Percentiles rank a stretch among this genome's conserved stretches.
Conservation (phyloP, 2,113 vertebrate species). For the Uria lomvia region DNA sequence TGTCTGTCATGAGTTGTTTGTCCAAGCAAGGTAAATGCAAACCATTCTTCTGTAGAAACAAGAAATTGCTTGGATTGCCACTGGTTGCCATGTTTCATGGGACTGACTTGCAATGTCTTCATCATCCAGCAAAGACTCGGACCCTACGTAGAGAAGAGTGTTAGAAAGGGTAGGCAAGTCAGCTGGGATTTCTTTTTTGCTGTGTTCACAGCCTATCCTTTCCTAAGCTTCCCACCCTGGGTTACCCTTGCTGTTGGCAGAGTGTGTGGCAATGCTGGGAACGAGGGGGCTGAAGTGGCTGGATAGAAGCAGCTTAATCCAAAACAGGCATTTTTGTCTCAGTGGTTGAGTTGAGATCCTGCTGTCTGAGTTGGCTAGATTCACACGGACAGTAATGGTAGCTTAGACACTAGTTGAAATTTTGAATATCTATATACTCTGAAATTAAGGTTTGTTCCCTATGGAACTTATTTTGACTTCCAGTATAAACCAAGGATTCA, state of each 20-base stretch:
- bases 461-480: not conserved
- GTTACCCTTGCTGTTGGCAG: not conserved
- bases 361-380: not conserved
- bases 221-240: not conserved
- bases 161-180: not conserved
- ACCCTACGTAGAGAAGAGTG: not conserved
- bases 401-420: not conserved
- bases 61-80: not conserved
- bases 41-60: not conserved
- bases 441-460: not conserved
- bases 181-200: not conserved
- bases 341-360: not conserved
- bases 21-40: not conserved
- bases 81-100: not conserved
- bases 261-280: not conserved
- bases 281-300: rapidly evolving
- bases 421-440: not conserved
- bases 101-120: not conserved
- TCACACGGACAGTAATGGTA: not conserved
- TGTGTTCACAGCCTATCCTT: not conserved
- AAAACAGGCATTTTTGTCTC: not conserved
- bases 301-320: not conserved
- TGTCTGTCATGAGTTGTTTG: not conserved
- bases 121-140: not conserved
- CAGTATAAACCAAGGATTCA: not conserved